These are phyloP conservation scores for Lasioglossum oenotherae DNA, from an alignment of 2,888 invertebrate species.

Conservation along the genomic window DNA sequence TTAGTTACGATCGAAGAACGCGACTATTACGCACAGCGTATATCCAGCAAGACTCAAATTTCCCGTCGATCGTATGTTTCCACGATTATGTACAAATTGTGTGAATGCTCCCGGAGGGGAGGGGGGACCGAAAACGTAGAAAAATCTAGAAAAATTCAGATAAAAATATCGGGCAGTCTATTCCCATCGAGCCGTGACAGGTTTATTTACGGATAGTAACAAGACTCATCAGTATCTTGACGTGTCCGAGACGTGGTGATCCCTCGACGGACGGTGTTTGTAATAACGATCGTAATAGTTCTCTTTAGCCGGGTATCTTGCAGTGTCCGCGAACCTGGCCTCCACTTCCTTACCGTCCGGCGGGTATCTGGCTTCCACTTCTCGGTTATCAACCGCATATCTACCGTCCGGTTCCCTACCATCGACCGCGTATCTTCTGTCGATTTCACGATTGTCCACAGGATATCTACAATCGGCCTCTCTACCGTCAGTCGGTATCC, in stretches of 20 bases:
- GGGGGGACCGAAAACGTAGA: neutral
- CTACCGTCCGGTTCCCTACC: constrained; percentile 73
- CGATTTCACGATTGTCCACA: constrained; percentile 67
- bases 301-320: constrained; percentile 78
- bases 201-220: constrained; percentile 66
- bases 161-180: constrained; percentile 23
- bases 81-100: neutral
- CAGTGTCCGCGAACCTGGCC: constrained; percentile 69
- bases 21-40: too few relatives aligned
- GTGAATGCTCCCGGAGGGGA: neutral
- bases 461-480: constrained; percentile 68
- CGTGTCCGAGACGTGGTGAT: constrained; percentile 79
- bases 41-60: neutral
- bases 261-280: constrained; percentile 82
- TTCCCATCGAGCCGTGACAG: constrained; percentile 67
- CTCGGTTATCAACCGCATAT: constrained; percentile 67
- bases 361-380: constrained; percentile 70
- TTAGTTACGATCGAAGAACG: neutral
- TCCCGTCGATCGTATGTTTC: neutral
- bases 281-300: constrained; percentile 83
- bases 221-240: constrained; percentile 80
- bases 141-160: constrained; percentile 6
- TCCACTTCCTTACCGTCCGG: constrained; percentile 75
- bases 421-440: constrained; percentile 73
- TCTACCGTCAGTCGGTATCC: constrained; percentile 67